Base-by-base conservation (phyloP, 2,888 invertebrate genomes). In the Omphaloscelis lunosa region DNA sequence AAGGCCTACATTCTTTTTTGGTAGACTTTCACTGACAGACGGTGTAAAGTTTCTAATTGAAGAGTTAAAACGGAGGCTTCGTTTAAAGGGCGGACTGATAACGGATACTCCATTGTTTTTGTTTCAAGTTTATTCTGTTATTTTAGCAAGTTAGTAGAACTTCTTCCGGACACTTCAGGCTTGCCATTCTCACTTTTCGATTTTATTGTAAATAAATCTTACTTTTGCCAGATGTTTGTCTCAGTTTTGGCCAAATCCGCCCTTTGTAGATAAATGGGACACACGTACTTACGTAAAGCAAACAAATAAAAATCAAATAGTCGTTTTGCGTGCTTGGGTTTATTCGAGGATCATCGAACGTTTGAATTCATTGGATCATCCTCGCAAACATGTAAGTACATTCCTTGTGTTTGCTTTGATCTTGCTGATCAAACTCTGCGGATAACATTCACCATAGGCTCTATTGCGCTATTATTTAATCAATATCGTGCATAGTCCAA, bases 21-120 rank as follows among this genome's bases (percentile, higher is more conserved):
- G 81, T 23, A 76, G 66, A 84, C 89, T 89, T 88, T 87, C 87
- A 70, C 82, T 84, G 59, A n/a, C 67, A 51, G 45, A 59, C 59
- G 63, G 86, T 68, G 65, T 74, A 27, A 61, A 80, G 77, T 87
- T 89, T 89, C 85, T 83, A 85, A 81, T 82, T 73, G 72, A 79
- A 39, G 63, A 61, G 51, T 83, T 77, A 12, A 73, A 77, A 79
- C 58, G 45, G 68, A 77, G 71, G 74, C 69, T 62, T 72, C 17
- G 51, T 73, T 63, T 72, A 48, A 73, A 75, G 68, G 86, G 68
- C 61, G n/a, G 29, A 53, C 65, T 77, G 86, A 70, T 77, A 77
- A 72, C 34, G 17, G 72, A 77, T 58, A 65, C 72, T 56, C 39
- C 2, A 45, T 74, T 70, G 58, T 67, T 83, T 80, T 82, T 68